Evolutionary conservation across 2,797 vertebrate genomes (phyloP), one percentile per base, ranked within the genome.

Genomic region (Spinus olivaceus): DNA sequence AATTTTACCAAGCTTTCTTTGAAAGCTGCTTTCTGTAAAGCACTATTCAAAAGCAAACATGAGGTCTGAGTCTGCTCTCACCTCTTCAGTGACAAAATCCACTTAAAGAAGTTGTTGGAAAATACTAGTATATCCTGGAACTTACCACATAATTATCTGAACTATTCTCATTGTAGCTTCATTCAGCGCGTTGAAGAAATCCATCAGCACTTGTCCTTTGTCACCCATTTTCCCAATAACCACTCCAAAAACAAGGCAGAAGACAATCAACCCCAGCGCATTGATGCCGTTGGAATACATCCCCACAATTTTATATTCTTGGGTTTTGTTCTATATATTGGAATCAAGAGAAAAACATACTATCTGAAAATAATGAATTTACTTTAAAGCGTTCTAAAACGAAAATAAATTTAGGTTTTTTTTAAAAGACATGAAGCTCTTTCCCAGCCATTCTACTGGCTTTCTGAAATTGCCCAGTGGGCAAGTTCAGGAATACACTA

Each of bases 161-260:
- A 99, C 99, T 19, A 99, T 98, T 95, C 98, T 98, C 99, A 99
- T 99, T 47, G 99, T 99, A 54, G 99, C 99, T 39, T 99, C 99
- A 2, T 99, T 99, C 76, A 99, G 88, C 4, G 99, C 99, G 42
- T 99, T 99, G 88, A 99, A 99, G 80, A 99, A 99, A 61, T 99
- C 99, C 95, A 99, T 97, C 73, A 99, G 98, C 88, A 99, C 98
- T 50, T 98, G 98, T 25, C 99, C 99, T 69, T 98, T 98, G 90
- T 99, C 99, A n/a, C 99, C 99, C 99, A 99, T 99, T 96, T 99
- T 99, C 41, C 99, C 99, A n/a, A 99, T 99, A 92, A 99, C 99
- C 7, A 99, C 96, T 92, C 99, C 99, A 79, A 99, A 99, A 25
- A 99, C 98, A 19, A 99, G 98, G 39, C 99, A 99, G 97, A 99